Evolutionary conservation across 2,888 invertebrate species (phyloP).

Genomic region (Agriopis leucophaearia): DNA sequence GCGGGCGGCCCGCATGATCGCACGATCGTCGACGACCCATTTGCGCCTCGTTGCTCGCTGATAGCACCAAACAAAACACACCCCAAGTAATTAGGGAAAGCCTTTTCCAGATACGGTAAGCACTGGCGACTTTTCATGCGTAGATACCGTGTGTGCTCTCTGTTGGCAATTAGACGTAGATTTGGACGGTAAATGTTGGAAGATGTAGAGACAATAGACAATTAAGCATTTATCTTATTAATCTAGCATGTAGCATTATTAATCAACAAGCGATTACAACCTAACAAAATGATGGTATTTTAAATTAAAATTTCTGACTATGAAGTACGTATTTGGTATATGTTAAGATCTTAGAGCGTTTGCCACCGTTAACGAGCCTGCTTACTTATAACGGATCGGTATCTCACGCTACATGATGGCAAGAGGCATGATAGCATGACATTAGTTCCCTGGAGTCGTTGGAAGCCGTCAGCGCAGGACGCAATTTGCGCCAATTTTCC

Average conservation of each 20-base stretch:
- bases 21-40: constrained; percentile 82
- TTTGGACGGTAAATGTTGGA: constrained; percentile 3
- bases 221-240: background rate
- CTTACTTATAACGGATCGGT: too few species aligned
- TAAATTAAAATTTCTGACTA: too few species aligned
- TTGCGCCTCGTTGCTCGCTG: constrained; percentile 85
- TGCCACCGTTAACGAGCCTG: too few species aligned
- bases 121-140: constrained; percentile 68
- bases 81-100: constrained; percentile 86
- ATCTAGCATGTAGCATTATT: background rate
- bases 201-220: constrained; percentile 1
- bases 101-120: constrained; percentile 84
- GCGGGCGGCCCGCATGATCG: constrained; percentile 84
- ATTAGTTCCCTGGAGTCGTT: too few species aligned
- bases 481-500: too few species aligned
- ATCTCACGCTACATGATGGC: too few species aligned
- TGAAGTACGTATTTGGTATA: too few species aligned
- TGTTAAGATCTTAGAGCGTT: too few species aligned
- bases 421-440: too few species aligned
- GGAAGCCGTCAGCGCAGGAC: too few species aligned
- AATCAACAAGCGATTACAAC: too few species aligned
- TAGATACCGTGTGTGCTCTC: constrained; percentile 35
- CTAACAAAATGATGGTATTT: too few species aligned
- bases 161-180: constrained; percentile 19
- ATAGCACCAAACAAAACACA: constrained; percentile 86